Evolutionary conservation across 2,797 vertebrate species (phyloP).

Genomic region (Peromyscus eremicus): DNA sequence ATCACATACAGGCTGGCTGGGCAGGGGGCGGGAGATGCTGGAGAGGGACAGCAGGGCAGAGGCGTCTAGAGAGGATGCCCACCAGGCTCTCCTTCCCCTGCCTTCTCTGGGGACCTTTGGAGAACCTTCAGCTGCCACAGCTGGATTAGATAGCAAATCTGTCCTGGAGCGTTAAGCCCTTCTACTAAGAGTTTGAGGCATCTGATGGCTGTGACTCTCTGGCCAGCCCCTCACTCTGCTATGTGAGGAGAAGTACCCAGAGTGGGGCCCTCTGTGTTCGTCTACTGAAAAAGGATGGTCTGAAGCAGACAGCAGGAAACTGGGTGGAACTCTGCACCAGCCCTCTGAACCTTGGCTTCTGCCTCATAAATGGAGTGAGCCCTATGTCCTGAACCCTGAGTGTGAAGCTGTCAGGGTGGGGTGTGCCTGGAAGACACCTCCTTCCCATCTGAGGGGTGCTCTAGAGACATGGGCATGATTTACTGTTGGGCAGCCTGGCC

Average conservation of each 20-base stretch:
- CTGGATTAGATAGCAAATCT: neutral
- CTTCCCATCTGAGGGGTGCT: neutral
- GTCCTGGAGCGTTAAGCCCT: neutral
- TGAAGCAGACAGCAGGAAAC: neutral
- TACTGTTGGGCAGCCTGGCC: accelerated
- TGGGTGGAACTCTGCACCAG: neutral
- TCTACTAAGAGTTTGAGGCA: neutral
- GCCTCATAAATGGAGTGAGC: accelerated
- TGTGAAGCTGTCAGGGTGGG: neutral
- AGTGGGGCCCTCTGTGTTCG: neutral
- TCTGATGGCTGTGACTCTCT: no score
- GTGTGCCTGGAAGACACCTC: neutral
- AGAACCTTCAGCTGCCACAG: neutral
- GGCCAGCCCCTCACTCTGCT: neutral
- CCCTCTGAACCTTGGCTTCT: neutral
- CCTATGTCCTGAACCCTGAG: neutral
- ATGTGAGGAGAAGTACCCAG: neutral
- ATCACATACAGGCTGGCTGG: neutral
- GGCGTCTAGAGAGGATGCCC: neutral
- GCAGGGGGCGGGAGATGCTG: accelerated
- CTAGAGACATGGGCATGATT: accelerated
- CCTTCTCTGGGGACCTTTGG: neutral
- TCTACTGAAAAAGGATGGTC: neutral
- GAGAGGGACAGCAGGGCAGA: neutral
- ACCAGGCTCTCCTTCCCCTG: neutral